Conservation (phyloP, 1,140 invertebrate species). For the Hormaphis cornu region DNA sequence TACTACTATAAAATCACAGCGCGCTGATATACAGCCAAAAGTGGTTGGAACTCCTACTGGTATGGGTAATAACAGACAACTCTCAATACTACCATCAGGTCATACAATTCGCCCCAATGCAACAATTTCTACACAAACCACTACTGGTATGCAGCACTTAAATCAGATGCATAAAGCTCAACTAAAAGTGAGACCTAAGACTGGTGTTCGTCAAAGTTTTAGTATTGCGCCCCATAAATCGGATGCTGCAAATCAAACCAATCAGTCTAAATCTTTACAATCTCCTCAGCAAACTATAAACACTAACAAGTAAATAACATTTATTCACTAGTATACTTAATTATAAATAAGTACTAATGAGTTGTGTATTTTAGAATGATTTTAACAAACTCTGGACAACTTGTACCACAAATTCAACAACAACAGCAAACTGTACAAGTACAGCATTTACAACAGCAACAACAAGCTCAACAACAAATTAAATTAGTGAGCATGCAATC, state of each 20-base stretch:
- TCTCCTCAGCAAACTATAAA: constrained; percentile 14
- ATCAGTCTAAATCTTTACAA: constrained; percentile 35
- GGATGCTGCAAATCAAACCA: constrained; percentile 62
- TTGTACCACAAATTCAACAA: constrained; percentile 38
- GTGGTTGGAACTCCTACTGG: constrained; percentile 25
- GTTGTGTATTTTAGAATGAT: constrained; percentile 37
- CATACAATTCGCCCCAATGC: constrained; percentile 56
- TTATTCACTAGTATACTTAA: background rate
- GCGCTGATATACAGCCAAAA: constrained; percentile 39
- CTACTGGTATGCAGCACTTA: constrained; percentile 45
- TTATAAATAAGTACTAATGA: background rate
- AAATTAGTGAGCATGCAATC: constrained; percentile 37
- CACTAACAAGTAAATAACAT: constrained; percentile 12
- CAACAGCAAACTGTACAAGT: constrained; percentile 44
- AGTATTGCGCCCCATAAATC: constrained; percentile 53
- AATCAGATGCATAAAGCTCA: constrained; percentile 35
- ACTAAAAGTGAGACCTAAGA: constrained; percentile 36
- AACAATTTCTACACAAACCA: constrained; percentile 68
- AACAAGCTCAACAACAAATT: constrained; percentile 42
- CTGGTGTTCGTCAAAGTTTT: constrained; percentile 22
- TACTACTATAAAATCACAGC: constrained; percentile 34
- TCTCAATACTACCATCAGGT: constrained; percentile 41
- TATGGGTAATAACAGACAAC: constrained; percentile 33
- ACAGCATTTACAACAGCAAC: constrained; percentile 40
- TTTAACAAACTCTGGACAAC: constrained; percentile 37